Percentiles rank a stretch among this genome's conserved stretches.
Conservation (phyloP, 2,113 vertebrate genomes). For the Brachyhypopomus gauderio region DNA sequence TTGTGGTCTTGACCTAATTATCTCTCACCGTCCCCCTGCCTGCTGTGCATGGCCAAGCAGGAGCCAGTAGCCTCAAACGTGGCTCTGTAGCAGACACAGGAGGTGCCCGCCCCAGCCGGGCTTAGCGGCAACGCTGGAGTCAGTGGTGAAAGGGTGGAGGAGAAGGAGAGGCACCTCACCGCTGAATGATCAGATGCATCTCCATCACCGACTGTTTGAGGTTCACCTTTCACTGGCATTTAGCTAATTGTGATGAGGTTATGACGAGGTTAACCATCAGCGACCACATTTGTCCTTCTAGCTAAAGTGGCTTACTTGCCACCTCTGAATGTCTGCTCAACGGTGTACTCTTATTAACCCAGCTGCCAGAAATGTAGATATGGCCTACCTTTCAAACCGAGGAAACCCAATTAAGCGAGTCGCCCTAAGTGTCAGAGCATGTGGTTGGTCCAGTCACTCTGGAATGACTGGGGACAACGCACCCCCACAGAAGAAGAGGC, state of each 20-base stretch:
- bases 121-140: background rate
- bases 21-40: background rate
- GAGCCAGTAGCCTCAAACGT: background rate
- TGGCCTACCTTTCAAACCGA: too few relatives aligned
- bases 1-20: slow-evolving; percentile 2
- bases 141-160: background rate
- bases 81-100: background rate
- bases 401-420: too few relatives aligned
- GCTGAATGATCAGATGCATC: background rate
- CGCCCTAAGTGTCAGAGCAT: background rate
- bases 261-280: background rate
- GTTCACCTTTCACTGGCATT: background rate
- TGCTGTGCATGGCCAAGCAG: background rate
- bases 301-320: too few relatives aligned
- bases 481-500: background rate
- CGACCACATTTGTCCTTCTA: too few relatives aligned
- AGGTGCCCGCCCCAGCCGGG: background rate
- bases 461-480: background rate
- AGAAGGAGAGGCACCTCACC: background rate
- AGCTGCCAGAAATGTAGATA: too few relatives aligned
- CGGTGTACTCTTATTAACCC: too few relatives aligned
- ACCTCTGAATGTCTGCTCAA: too few relatives aligned
- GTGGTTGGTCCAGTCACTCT: background rate
- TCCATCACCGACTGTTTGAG: background rate
- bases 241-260: background rate